Evolutionary conservation across 2,888 invertebrate genomes (phyloP).

Genomic region (Arctia plantaginis): DNA sequence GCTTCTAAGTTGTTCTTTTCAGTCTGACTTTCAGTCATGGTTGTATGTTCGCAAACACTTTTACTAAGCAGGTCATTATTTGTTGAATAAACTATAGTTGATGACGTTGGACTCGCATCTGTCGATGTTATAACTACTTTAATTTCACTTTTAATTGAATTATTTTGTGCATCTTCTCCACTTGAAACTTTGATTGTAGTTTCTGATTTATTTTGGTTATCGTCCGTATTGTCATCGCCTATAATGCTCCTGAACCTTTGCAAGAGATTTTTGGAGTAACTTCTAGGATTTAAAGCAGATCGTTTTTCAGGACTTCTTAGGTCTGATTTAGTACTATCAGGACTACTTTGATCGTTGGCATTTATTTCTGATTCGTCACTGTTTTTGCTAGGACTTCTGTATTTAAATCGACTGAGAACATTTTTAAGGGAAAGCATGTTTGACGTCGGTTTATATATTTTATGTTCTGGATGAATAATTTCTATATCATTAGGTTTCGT

Average conservation of each 20-base stretch:
- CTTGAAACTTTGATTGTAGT: slow-evolving; percentile 47
- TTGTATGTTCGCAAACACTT: slow-evolving; percentile 76
- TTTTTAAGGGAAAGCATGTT: slow-evolving; percentile 86
- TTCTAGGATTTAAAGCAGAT: slow-evolving; percentile 78
- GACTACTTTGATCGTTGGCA: slow-evolving; percentile 76
- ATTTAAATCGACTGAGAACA: slow-evolving; percentile 85
- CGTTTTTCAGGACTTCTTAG: slow-evolving; percentile 80
- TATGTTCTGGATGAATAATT: slow-evolving; percentile 92
- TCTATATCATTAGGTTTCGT: slow-evolving; percentile 76
- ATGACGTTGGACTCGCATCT: slow-evolving; percentile 70
- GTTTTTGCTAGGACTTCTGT: slow-evolving; percentile 74
- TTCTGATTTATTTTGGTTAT: slow-evolving; percentile 70
- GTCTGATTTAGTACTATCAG: slow-evolving; percentile 71
- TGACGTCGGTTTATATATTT: slow-evolving; percentile 90
- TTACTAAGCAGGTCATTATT: slow-evolving; percentile 73
- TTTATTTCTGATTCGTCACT: slow-evolving; percentile 76
- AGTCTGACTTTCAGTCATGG: slow-evolving; percentile 73
- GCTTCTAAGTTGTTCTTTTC: slow-evolving; percentile 76
- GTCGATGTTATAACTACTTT: slow-evolving; percentile 78
- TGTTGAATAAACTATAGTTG: slow-evolving; percentile 61
- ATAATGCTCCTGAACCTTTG: slow-evolving; percentile 84
- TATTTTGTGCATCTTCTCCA: slow-evolving; percentile 59
- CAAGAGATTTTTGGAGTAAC: slow-evolving; percentile 80
- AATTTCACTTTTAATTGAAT: slow-evolving; percentile 66
- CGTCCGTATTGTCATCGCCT: slow-evolving; percentile 79